Base-by-base conservation (phyloP, 2,888 invertebrate genomes). In the Ypsolopha scabrella region DNA sequence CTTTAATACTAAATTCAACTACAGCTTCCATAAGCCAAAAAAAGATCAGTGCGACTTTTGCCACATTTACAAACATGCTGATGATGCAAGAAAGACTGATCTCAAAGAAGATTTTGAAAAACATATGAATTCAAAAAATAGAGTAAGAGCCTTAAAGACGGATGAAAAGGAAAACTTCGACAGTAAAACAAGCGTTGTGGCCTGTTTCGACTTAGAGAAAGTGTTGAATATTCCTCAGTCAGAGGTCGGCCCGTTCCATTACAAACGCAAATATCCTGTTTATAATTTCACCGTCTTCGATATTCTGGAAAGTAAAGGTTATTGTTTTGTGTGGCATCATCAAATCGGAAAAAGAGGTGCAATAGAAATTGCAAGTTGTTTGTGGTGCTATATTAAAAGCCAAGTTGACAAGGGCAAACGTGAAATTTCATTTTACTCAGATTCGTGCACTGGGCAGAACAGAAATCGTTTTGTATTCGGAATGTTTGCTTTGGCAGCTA, bases 201-300 rank as follows among this genome's bases (percentile, higher is more conserved):
- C 56, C 24, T 52, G 58, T 43, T 62, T 63, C 54, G 61, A 63
- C 52, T 50, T 62, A 14, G 52, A 63, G 54, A 61, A 63, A 51
- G 57, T 61, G 8, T 53, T 64, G 38, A 54, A 52, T 44, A 53
- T 60, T 13, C 65, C 63, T 9, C 62, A 61, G 55, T 58, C 54
- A 48, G 51, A 57, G 13, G 59, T 61, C 24, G 57, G 55, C n/a
- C 53, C 60, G 43, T 57, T 61, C 46, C 56, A 60, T 53, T 60
- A 63, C 53, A 62, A 61, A 56, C 51, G 58, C 13, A 52, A 52
- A 44, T 52, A 48, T 46, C 51, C 51, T 7, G 11, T 51, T 0
- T 51, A 38, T 38, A 51, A 51, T 44, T 51, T 51, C 37, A 51
- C 46, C 6, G 41, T 51, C 6, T 46, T 33, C 41, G 41, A 51